These are phyloP conservation scores for Chromobotia macracanthus DNA, from an alignment of 2,797 vertebrate genomes.

Conservation along the genomic window DNA sequence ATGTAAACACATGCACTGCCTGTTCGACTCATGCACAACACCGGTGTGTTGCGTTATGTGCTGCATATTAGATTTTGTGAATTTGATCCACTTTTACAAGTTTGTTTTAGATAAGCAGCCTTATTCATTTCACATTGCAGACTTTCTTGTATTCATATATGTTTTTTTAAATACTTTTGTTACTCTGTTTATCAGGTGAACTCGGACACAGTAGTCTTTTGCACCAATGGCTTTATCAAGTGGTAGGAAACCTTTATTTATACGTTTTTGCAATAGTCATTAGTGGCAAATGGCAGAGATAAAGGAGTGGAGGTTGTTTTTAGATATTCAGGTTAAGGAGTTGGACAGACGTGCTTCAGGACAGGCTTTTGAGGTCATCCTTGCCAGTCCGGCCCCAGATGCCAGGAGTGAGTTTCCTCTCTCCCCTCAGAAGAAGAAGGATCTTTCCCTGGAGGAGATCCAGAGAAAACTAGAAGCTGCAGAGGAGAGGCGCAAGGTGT, in stretches of 20 bases:
- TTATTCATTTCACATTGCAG: background rate
- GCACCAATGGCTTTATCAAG: conserved; percentile 48
- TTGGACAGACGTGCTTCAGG: conserved; percentile 95
- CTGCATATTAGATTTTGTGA: background rate
- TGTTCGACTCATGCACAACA: background rate
- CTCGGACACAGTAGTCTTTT: background rate
- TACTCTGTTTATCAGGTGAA: conserved; percentile 36
- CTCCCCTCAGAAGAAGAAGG: conserved; percentile 92
- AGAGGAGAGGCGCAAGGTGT: conserved; percentile 94
- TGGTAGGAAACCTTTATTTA: conserved; percentile 36
- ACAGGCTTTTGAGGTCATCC: conserved; percentile 94
- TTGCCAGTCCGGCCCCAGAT: conserved; percentile 84
- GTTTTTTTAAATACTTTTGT: background rate
- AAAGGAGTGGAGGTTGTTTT: background rate
- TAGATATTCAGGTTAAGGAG: conserved; percentile 93
- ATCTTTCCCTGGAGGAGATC: conserved; percentile 93
- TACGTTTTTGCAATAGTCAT: background rate
- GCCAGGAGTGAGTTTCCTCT: conserved; percentile 87
- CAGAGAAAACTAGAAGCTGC: conserved; percentile 95
- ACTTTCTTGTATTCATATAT: too few species aligned
- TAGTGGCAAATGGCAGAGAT: background rate
- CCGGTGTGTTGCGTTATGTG: background rate
- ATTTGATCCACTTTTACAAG: background rate
- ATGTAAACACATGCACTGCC: background rate
- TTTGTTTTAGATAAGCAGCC: background rate